Evolutionary conservation across 2,888 invertebrate species (phyloP), one percentile per base, ranked within the genome.

Genomic region (Ormyrus pomaceus): DNA sequence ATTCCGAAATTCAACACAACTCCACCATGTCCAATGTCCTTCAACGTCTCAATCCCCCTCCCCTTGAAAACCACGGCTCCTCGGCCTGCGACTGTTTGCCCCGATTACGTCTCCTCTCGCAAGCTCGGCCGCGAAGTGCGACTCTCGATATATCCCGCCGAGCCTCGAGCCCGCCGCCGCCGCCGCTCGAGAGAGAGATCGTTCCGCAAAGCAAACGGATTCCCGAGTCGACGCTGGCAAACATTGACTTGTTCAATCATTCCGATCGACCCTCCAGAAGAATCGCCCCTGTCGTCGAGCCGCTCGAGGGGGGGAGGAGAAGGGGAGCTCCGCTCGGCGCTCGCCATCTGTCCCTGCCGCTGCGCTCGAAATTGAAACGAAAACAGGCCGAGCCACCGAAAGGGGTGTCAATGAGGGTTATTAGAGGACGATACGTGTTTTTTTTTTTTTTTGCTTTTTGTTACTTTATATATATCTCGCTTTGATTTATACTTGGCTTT

Each of bases 161-260:
- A 19, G 19, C 13, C 13, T 13, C 13, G 13, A 13, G 13, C 13
- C 13, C 13, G 13, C 13, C 13, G 13, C 13, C 13, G 13, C 13
- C 13, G 13, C 19, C 19, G 19, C 19, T 19, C 19, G 19, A 19
- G 19, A 19, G 19, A 19, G 19, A 51, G 69, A 70, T 79, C 61
- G 19, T 2, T 11, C 82, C 82, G 86, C 85, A 88, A 85, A 87
- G 87, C 86, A 88, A 88, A 89, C 87, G 85, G 86, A 87, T 88
- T 87, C 86, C 86, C 88, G 84, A 86, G 72, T 66, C 19, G 19
- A 80, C 83, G 76, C 86, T 83, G 85, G 83, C 89, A 90, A 91
- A 91, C 90, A 91, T 90, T 90, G 89, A 90, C 89, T 89, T 89
- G 88, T 87, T 88, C 88, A 89, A 89, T 89, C 87, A 90, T 89